Evolutionary conservation across 2,113 vertebrate species (phyloP).

Genomic region (Tapirus terrestris): DNA sequence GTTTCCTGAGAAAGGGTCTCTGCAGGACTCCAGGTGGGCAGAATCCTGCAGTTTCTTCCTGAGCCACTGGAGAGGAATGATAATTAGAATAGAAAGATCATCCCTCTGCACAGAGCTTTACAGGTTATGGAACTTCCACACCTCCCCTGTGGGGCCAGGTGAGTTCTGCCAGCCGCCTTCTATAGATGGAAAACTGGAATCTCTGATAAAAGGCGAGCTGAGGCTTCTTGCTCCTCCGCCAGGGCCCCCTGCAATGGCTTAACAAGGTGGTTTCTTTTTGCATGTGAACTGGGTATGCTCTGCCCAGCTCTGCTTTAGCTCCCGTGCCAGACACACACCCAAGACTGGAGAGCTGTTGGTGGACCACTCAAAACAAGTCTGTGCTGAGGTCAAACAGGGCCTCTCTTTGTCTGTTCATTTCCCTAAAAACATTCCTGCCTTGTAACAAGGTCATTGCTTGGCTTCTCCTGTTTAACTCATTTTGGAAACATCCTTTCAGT

Average conservation of each 20-base stretch:
- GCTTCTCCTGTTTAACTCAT: neutral
- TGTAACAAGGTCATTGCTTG: neutral
- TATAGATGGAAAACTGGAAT: neutral
- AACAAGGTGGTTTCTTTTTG: neutral
- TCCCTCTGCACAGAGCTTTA: neutral
- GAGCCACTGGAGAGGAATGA: neutral
- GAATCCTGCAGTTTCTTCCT: neutral
- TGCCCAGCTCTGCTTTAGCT: neutral
- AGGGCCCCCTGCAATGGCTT: neutral
- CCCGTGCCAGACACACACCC: neutral
- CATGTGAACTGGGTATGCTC: neutral
- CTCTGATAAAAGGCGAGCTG: neutral
- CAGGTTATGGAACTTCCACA: neutral
- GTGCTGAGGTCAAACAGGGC: neutral
- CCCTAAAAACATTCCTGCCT: neutral
- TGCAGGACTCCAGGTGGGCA: neutral
- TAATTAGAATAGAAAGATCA: neutral
- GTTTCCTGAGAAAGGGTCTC: neutral
- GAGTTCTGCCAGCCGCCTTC: neutral
- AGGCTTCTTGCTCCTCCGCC: neutral
- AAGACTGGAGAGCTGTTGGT: neutral
- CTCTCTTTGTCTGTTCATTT: neutral
- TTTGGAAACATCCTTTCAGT: conserved; percentile 33
- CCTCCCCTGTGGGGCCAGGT: neutral
- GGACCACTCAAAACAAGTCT: neutral